Conservation (phyloP, 2,113 vertebrate species). For the Acrocephalus kingi region DNA sequence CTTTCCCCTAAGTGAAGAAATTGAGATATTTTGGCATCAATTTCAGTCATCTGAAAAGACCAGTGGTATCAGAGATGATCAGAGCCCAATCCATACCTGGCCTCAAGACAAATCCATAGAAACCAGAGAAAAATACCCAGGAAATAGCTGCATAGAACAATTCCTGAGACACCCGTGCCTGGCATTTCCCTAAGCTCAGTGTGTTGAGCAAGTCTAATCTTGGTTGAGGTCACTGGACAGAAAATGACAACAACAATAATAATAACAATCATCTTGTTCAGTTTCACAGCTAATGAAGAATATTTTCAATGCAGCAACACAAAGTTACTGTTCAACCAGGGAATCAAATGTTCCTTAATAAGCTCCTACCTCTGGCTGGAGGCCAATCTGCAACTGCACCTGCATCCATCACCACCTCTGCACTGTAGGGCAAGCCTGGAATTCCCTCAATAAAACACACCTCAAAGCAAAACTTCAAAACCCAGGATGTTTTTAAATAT, state of each 20-base stretch:
- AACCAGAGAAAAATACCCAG: neutral
- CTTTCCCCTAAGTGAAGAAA: neutral
- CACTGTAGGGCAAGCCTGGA: neutral
- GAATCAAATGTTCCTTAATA: neutral
- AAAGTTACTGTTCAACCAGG: neutral
- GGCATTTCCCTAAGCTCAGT: neutral
- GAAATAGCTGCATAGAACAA: neutral
- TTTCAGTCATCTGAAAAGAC: neutral
- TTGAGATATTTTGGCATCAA: neutral
- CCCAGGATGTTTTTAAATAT: neutral
- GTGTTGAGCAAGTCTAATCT: neutral
- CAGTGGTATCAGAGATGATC: neutral
- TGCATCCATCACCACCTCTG: neutral
- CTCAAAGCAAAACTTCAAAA: neutral
- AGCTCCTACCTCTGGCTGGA: neutral
- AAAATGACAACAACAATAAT: neutral
- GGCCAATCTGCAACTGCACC: neutral
- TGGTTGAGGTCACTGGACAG: neutral
- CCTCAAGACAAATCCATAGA: neutral
- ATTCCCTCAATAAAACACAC: neutral
- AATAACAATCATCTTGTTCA: neutral
- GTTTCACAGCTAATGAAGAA: neutral
- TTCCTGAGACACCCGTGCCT: neutral
- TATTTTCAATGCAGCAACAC: neutral
- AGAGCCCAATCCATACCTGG: neutral